Evolutionary conservation across 2,797 vertebrate genomes (phyloP).

Genomic region (Alca torda): DNA sequence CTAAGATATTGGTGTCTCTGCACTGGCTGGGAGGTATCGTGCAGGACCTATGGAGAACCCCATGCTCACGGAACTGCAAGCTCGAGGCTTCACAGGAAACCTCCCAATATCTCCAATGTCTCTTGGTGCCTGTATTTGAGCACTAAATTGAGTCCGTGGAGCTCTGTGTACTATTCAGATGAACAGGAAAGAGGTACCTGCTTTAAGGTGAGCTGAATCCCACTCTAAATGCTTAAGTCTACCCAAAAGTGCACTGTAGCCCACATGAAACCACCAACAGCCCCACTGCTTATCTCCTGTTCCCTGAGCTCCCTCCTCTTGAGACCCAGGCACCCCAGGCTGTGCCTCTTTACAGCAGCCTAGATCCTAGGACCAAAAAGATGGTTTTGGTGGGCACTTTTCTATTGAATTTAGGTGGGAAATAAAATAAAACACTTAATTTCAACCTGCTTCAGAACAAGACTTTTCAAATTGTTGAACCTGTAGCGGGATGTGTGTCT

Average conservation of each 20-base stretch:
- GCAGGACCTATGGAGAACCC: neutral
- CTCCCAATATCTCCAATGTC: neutral
- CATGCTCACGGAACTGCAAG: neutral
- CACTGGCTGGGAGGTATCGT: fast-evolving
- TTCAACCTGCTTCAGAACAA: neutral
- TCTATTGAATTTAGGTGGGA: neutral
- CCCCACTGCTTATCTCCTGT: neutral
- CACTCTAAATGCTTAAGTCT: neutral
- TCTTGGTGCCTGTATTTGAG: neutral
- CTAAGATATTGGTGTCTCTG: neutral
- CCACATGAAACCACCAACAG: neutral
- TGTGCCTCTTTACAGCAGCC: neutral
- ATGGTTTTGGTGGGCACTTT: neutral
- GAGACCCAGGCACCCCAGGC: neutral
- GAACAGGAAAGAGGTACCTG: neutral
- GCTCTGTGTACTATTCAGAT: neutral
- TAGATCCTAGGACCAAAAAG: neutral
- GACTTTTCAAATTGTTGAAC: neutral
- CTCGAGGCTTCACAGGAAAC: neutral
- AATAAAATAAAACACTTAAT: neutral
- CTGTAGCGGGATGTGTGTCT: neutral
- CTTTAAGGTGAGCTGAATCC: neutral
- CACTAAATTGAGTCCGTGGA: neutral
- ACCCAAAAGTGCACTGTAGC: neutral
- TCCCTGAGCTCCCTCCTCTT: neutral